These are phyloP conservation scores for Hetaerina titia DNA, from an alignment of 2,888 invertebrate species.

Conservation along the genomic window DNA sequence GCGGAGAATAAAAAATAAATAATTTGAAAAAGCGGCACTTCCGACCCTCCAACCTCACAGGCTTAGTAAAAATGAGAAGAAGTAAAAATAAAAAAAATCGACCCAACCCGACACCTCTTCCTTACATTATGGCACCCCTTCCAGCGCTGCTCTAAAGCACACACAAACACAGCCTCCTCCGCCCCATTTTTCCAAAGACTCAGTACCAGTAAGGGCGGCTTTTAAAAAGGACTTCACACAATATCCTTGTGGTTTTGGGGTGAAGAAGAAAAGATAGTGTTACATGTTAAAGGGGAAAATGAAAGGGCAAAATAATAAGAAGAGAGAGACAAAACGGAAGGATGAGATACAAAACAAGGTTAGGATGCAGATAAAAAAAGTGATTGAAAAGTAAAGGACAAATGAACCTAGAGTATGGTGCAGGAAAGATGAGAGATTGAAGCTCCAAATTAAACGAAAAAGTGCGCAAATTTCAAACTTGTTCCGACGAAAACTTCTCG, in stretches of 20 bases:
- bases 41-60: neutral
- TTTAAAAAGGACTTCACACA: constrained; percentile 14
- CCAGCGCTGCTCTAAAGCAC: neutral
- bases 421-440: neutral
- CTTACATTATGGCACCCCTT: neutral
- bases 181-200: neutral
- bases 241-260: neutral
- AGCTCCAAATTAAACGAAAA: neutral
- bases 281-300: neutral
- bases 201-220: neutral
- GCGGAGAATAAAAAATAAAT: neutral
- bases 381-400: neutral
- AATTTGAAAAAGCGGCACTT: neutral
- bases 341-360: too few relatives aligned
- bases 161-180: neutral
- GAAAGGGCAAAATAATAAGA: neutral
- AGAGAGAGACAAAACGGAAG: neutral
- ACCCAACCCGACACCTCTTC: neutral
- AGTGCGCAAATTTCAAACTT: neutral
- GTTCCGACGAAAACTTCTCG: neutral
- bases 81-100: neutral
- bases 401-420: neutral
- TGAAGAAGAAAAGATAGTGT: neutral
- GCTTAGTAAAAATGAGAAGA: neutral
- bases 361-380: too few relatives aligned